A percentile compares a stretch with the other conserved stretches of the same genome.
phyloP scores from a whole-genome alignment of 2,888 invertebrate genomes.

The Colostygia pectinataria region DNA sequence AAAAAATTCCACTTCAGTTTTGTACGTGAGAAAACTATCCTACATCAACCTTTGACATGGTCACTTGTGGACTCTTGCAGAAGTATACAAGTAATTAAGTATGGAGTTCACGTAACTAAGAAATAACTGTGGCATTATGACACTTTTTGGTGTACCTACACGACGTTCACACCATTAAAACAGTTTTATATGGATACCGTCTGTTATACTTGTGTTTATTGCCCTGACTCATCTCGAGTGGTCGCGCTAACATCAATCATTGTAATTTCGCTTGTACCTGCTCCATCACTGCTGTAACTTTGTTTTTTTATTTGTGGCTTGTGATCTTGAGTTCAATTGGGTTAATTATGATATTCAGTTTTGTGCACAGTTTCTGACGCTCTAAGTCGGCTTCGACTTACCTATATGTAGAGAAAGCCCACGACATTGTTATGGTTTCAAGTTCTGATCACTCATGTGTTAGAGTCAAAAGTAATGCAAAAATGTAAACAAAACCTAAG shows the following conservation, averaged over 20 bases:
- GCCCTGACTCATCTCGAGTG: slow-evolving; percentile 54
- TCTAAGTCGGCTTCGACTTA: no score
- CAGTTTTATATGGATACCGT: slow-evolving; percentile 44
- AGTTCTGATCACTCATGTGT: no score
- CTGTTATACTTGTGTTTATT: slow-evolving; percentile 40
- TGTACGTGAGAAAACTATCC: slow-evolving; percentile 52
- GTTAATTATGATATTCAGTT: slow-evolving; percentile 23
- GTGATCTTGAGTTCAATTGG: slow-evolving; percentile 19
- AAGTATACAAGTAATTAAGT: slow-evolving; percentile 58
- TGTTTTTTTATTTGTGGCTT: slow-evolving; percentile 14
- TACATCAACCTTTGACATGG: slow-evolving; percentile 63
- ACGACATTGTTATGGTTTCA: no score
- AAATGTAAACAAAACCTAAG: no score
- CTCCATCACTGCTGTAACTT: slow-evolving; percentile 28
- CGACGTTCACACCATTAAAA: slow-evolving; percentile 63
- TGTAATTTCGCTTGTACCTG: slow-evolving; percentile 28
- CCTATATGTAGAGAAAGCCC: no score
- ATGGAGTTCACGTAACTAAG: slow-evolving; percentile 46
- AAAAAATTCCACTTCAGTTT: slow-evolving; percentile 20
- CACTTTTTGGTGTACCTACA: slow-evolving; percentile 42
- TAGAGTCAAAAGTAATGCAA: no score
- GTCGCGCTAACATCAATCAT: slow-evolving; percentile 35
- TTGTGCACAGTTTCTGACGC: not conserved
- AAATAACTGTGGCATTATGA: slow-evolving; percentile 39
- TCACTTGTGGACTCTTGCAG: slow-evolving; percentile 39